phyloP scores from a whole-genome alignment of 2,113 vertebrate genomes.

The Tachysurus vachellii region DNA sequence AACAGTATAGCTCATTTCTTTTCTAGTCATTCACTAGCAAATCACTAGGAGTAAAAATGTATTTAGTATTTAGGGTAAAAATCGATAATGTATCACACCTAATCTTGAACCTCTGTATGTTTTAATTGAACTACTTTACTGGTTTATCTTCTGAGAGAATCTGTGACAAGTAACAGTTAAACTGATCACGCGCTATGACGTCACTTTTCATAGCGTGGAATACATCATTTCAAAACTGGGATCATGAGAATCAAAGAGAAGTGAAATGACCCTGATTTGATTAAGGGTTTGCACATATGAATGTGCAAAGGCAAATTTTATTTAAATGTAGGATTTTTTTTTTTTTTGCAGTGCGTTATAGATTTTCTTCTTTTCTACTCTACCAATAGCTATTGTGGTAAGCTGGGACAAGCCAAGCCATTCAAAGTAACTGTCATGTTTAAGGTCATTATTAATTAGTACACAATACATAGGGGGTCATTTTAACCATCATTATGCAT shows the following conservation, averaged over 20 bases:
- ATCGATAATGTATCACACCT: neutral
- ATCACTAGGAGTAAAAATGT: neutral
- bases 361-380: neutral
- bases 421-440: neutral
- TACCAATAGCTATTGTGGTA: neutral
- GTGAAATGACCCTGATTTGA: neutral
- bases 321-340: neutral
- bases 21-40: neutral
- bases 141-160: neutral
- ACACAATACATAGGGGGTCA: too few relatives aligned
- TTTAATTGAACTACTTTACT: neutral
- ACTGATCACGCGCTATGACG: neutral
- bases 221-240: neutral
- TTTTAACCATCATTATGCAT: too few relatives aligned
- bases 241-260: neutral
- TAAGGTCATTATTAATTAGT: neutral
- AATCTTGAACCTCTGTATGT: neutral
- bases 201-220: neutral
- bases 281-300: neutral
- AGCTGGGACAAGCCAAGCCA: neutral
- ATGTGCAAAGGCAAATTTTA: neutral
- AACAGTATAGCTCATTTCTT: neutral
- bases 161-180: neutral
- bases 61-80: neutral
- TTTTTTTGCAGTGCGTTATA: too few relatives aligned